These are phyloP conservation scores for Drosophila flavopinicola DNA, from an alignment of 2,888 invertebrate genomes.

Conservation along the genomic window DNA sequence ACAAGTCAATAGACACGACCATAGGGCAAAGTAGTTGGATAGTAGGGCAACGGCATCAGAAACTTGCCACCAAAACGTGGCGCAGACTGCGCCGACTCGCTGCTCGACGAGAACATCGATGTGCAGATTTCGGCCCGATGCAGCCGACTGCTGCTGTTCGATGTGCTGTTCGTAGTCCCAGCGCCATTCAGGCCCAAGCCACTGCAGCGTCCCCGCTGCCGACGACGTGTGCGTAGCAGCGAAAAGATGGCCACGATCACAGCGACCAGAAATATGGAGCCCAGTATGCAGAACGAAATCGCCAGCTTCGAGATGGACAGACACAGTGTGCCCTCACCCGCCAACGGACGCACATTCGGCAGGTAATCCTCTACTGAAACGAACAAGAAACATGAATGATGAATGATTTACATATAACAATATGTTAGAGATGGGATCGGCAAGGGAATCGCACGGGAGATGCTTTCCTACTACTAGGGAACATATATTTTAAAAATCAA, in stretches of 20 bases:
- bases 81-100: slow-evolving; percentile 83
- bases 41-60: slow-evolving; percentile 83
- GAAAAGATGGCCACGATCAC: slow-evolving; percentile 89
- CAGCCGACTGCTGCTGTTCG: slow-evolving; percentile 72
- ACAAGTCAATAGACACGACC: slow-evolving; percentile 82
- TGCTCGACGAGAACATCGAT: slow-evolving; percentile 84
- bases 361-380: slow-evolving; percentile 82
- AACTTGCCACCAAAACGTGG: slow-evolving; percentile 82
- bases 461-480: too few species aligned
- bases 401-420: neutral
- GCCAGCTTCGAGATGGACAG: slow-evolving; percentile 91
- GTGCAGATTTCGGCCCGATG: slow-evolving; percentile 80
- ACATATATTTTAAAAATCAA: too few species aligned
- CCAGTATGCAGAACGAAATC: slow-evolving; percentile 89
- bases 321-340: slow-evolving; percentile 86
- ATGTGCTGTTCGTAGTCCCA: slow-evolving; percentile 54
- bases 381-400: neutral
- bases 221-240: slow-evolving; percentile 86
- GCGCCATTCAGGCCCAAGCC: slow-evolving; percentile 46
- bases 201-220: slow-evolving; percentile 49
- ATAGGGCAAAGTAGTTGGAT: slow-evolving; percentile 82
- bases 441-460: too few species aligned
- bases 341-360: slow-evolving; percentile 75
- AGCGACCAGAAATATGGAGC: slow-evolving; percentile 89
- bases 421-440: too few species aligned